Percentiles rank a stretch among this genome's conserved stretches.
phyloP scores from a whole-genome alignment of 2,113 vertebrate genomes.

The Platycercus adscitus region DNA sequence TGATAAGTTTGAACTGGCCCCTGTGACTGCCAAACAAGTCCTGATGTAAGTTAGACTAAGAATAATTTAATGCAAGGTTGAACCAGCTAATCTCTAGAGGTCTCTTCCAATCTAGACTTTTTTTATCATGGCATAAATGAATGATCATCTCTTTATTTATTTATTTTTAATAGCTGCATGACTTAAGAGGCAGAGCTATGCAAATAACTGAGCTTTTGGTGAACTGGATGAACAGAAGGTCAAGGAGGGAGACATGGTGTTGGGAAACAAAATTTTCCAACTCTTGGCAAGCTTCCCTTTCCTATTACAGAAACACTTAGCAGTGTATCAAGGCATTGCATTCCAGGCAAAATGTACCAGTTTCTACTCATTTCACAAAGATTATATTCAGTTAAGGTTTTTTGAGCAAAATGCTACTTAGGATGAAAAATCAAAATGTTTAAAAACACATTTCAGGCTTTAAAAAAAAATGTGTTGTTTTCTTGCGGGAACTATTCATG shows the following conservation, averaged over 20 bases:
- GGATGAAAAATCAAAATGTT: conserved; percentile 58
- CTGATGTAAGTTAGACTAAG: background rate
- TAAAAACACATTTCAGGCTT: conserved; percentile 42
- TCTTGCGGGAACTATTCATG: conserved; percentile 56
- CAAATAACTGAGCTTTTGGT: conserved; percentile 18
- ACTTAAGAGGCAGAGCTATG: background rate
- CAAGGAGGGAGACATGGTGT: background rate
- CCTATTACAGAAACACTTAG: background rate
- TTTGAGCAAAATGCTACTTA: conserved; percentile 43
- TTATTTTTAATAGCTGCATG: background rate
- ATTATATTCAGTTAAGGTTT: background rate
- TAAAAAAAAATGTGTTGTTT: conserved; percentile 48
- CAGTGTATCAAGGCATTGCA: background rate
- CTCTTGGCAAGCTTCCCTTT: background rate
- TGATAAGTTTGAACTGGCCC: background rate
- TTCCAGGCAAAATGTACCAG: background rate
- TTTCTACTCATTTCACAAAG: conserved; percentile 22
- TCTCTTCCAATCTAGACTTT: conserved; percentile 24
- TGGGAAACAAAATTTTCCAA: conserved; percentile 21
- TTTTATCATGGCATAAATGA: conserved; percentile 11
- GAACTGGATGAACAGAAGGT: background rate
- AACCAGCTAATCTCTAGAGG: conserved; percentile 30
- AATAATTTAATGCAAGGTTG: conserved; percentile 38
- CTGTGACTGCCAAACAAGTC: background rate
- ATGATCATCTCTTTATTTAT: background rate